A percentile compares a stretch with the other conserved stretches of the same genome.
These are phyloP conservation scores for Cichladusa arquata DNA, from an alignment of 2,113 vertebrate species.

Conservation along the genomic window DNA sequence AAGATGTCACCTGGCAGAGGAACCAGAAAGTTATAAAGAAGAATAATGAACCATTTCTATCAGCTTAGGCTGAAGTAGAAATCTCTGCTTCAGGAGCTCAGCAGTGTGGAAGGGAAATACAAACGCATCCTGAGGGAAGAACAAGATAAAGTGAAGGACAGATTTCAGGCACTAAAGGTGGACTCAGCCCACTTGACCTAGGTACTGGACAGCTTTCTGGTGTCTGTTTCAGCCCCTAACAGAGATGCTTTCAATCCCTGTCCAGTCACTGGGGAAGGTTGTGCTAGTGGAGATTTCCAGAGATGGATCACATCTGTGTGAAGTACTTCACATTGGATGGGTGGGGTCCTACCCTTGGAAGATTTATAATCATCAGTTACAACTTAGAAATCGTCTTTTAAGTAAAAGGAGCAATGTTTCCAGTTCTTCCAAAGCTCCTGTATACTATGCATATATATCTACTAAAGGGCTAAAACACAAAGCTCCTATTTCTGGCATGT, in stretches of 20 bases:
- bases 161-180: background rate
- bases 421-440: background rate
- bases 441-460: background rate
- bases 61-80: background rate
- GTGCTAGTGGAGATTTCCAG: background rate
- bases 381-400: background rate
- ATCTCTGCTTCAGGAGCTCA: background rate
- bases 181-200: background rate
- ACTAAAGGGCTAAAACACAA: background rate
- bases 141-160: accelerated
- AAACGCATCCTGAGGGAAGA: background rate
- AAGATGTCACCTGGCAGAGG: background rate
- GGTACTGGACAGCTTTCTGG: background rate
- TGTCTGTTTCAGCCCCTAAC: background rate
- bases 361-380: background rate
- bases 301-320: background rate
- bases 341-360: background rate
- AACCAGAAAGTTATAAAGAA: background rate
- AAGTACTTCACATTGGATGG: background rate
- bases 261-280: background rate
- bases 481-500: background rate
- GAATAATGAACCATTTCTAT: background rate
- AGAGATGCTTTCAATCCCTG: background rate
- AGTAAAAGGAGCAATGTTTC: background rate
- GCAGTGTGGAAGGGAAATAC: background rate